These are phyloP conservation scores for Chrysocyon brachyurus DNA, from an alignment of 2,797 vertebrate species.

Conservation along the genomic window DNA sequence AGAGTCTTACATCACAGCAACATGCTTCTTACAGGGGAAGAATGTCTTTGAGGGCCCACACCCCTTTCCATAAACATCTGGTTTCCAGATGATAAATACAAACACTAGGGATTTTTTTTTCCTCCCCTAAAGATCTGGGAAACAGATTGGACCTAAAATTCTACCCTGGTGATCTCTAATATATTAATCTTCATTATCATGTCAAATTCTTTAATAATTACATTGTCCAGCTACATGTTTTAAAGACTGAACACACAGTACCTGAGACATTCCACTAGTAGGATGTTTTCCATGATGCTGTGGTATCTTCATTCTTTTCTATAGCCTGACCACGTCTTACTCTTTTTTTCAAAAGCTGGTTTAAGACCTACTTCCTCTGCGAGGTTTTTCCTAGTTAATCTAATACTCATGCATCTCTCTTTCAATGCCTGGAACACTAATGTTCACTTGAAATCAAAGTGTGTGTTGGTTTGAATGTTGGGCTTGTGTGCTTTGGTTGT, in stretches of 20 bases:
- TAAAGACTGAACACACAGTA: not conserved
- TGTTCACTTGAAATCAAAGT: not conserved
- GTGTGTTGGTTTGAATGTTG: not conserved
- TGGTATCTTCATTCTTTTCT: slow-evolving; percentile 30
- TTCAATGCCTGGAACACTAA: not conserved
- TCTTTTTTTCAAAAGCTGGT: not conserved
- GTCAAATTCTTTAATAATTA: slow-evolving; percentile 60
- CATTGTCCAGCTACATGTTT: not conserved
- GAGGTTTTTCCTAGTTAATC: not conserved
- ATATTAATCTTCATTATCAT: slow-evolving; percentile 59
- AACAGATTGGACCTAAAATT: slow-evolving; percentile 48
- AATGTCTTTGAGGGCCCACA: slow-evolving; percentile 60
- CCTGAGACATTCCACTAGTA: not conserved
- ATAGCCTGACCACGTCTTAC: not conserved
- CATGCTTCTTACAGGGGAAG: slow-evolving; percentile 54
- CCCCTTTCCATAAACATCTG: slow-evolving; percentile 74
- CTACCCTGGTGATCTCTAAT: not conserved
- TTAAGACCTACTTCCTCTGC: not conserved
- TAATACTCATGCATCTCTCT: not conserved
- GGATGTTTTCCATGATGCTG: not conserved
- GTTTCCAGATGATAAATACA: slow-evolving; percentile 77
- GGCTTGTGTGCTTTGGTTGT: not conserved
- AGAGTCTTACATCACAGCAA: slow-evolving; percentile 57
- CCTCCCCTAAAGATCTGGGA: not conserved
- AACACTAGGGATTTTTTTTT: not conserved